These are phyloP conservation scores for Trachythela sp. DNA, from an alignment of 64 coral and sea anemone species.

Conservation along the genomic window DNA sequence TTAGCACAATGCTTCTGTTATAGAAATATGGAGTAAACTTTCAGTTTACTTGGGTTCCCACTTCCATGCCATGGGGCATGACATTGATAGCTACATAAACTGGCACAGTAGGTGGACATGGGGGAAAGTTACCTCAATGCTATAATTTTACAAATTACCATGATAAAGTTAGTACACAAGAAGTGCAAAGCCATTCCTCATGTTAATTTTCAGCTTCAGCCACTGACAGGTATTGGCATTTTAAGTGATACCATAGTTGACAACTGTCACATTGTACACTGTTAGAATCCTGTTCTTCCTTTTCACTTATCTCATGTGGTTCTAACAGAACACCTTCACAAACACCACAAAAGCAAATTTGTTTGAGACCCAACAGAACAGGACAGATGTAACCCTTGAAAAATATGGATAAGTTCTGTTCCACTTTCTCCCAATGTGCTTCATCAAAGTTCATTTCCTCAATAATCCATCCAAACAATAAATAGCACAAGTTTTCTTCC, in stretches of 20 bases:
- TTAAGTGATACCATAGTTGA: neutral
- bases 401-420: neutral
- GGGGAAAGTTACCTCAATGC: too few species aligned
- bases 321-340: neutral
- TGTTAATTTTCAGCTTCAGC: neutral
- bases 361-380: neutral
- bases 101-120: too few species aligned
- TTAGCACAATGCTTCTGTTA: too few species aligned
- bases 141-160: neutral
- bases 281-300: neutral
- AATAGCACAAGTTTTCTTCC: neutral
- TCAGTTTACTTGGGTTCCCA: too few species aligned
- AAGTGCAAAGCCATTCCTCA: neutral
- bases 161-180: neutral
- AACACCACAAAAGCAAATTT: neutral
- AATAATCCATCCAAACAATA: neutral
- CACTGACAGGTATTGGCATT: neutral
- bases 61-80: too few species aligned
- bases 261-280: neutral
- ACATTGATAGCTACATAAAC: too few species aligned
- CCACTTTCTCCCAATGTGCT: neutral
- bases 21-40: too few species aligned
- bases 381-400: neutral
- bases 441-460: neutral
- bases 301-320: neutral